phyloP scores from a whole-genome alignment of 1,140 invertebrate genomes.

The Cryptotermes secundus region DNA sequence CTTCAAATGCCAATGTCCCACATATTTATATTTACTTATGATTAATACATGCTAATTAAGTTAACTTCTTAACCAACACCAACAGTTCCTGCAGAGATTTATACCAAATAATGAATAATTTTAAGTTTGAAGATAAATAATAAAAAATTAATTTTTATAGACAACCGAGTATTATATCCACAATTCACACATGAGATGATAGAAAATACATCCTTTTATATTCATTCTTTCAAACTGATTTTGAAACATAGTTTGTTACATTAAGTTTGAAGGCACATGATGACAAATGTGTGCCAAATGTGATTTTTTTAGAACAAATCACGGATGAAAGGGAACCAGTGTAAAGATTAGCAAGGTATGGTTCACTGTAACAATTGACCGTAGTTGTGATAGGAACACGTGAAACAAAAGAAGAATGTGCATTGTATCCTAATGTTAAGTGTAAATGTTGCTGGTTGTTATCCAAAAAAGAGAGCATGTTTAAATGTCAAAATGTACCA shows the following conservation, averaged over 20 bases:
- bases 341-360: conserved; percentile 6
- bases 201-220: conserved; percentile 32
- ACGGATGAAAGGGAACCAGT: background rate
- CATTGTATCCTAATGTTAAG: background rate
- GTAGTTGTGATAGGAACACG: conserved; percentile 23
- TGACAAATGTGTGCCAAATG: conserved; percentile 9
- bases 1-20: conserved; percentile 38
- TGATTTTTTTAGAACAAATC: conserved; percentile 16
- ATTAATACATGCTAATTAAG: conserved; percentile 33
- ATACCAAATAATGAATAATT: conserved; percentile 38
- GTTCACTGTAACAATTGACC: background rate
- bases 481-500: background rate
- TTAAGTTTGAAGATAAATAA: conserved; percentile 34
- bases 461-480: background rate
- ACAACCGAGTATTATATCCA: conserved; percentile 30
- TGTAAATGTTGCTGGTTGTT: conserved; percentile 20
- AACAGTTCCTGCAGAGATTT: conserved; percentile 39
- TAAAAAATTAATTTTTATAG: conserved; percentile 33
- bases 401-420: background rate
- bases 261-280: background rate
- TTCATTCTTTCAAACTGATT: conserved; percentile 26
- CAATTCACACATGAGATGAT: conserved; percentile 20
- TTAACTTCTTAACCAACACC: conserved; percentile 34
- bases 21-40: conserved; percentile 36
- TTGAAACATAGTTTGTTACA: conserved; percentile 26